Conservation (phyloP, 1,140 invertebrate genomes). For the Tetramorium alpestre region DNA sequence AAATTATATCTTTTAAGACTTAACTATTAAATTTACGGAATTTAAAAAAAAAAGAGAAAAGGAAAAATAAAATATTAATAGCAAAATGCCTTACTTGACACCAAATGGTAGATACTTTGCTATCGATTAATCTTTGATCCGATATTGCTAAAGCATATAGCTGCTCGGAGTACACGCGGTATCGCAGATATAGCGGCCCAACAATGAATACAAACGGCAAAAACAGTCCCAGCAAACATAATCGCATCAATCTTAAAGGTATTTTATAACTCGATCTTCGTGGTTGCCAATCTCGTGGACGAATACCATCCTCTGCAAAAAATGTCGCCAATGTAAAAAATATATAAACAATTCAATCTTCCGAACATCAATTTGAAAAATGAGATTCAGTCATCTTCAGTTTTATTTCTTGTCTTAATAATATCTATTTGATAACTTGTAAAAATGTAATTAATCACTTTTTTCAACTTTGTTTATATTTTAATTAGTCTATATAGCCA, state of each 20-base stretch:
- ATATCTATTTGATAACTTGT: background rate
- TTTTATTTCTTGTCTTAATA: conserved; percentile 4
- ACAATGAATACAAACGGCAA: conserved; percentile 89
- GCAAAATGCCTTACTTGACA: conserved; percentile 88
- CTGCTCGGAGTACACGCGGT: conserved; percentile 89
- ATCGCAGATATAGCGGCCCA: conserved; percentile 89
- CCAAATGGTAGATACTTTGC: conserved; percentile 91
- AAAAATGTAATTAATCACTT: background rate
- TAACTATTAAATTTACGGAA: background rate
- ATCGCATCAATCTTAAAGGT: conserved; percentile 87
- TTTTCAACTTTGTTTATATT: background rate
- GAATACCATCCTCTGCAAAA: conserved; percentile 70
- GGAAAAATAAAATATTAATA: background rate
- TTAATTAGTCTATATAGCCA: background rate
- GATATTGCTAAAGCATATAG: conserved; percentile 91
- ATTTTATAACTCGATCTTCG: conserved; percentile 87
- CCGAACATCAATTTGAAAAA: background rate
- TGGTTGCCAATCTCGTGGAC: conserved; percentile 77
- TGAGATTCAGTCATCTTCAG: background rate
- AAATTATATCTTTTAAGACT: background rate
- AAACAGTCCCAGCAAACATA: conserved; percentile 88
- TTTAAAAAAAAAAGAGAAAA: too few species aligned
- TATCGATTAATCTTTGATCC: conserved; percentile 91
- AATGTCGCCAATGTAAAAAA: background rate
- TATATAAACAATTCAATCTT: background rate